Percentiles rank a stretch among this genome's conserved stretches.
Conservation (phyloP, 2,888 invertebrate genomes). For the Aspidapion aeneum region DNA sequence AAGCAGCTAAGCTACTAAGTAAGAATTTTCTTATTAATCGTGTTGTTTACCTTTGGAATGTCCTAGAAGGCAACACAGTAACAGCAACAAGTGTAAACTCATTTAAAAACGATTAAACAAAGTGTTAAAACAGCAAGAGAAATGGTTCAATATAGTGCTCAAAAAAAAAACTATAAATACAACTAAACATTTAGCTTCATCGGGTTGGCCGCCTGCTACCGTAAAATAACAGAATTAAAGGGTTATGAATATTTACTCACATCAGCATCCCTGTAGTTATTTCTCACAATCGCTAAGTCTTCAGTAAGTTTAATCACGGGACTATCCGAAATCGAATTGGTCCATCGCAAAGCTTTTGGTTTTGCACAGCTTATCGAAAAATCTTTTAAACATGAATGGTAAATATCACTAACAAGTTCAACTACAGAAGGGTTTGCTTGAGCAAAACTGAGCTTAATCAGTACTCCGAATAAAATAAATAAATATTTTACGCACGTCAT, state of each 20-base stretch:
- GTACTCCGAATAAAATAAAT: constrained; percentile 6
- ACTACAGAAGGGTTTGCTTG: constrained; percentile 50
- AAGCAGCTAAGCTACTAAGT: no score
- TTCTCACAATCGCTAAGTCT: constrained; percentile 66
- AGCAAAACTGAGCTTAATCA: constrained; percentile 4
- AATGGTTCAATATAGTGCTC: no score
- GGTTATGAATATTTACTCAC: constrained; percentile 12
- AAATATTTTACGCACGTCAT: constrained; percentile 21
- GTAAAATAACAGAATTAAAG: no score
- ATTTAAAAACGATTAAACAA: no score
- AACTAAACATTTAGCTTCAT: no score
- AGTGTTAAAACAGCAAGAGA: no score
- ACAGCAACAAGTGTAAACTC: no score
- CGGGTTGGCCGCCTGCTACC: no score
- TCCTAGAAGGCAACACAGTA: no score
- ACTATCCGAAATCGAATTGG: constrained; percentile 61
- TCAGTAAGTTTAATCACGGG: constrained; percentile 71
- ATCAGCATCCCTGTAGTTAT: constrained; percentile 43
- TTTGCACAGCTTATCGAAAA: constrained; percentile 69
- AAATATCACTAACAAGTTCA: constrained; percentile 61
- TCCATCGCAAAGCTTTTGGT: constrained; percentile 71
- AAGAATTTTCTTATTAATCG: no score
- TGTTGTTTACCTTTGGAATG: no score
- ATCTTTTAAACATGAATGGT: constrained; percentile 62
- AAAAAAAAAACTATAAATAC: no score